These are phyloP conservation scores for Leptocoma aspasia DNA, from an alignment of 2,113 vertebrate species.

Conservation along the genomic window DNA sequence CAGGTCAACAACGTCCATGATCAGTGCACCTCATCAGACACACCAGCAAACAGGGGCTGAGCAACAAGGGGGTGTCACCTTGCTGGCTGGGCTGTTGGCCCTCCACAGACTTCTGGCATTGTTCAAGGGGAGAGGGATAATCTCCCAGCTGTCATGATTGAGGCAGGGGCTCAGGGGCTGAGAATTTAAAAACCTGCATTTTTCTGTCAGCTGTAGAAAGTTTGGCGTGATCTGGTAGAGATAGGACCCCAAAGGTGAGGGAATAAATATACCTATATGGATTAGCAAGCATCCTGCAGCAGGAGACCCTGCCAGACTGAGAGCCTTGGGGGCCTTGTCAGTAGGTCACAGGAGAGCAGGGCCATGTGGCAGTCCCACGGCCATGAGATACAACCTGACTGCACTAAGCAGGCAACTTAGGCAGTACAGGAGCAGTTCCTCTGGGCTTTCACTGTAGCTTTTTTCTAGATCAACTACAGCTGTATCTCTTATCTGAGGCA, in stretches of 20 bases:
- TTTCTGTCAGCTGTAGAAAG: background rate
- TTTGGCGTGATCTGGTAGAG: background rate
- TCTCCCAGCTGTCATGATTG: background rate
- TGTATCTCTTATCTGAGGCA: background rate
- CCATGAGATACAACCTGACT: background rate
- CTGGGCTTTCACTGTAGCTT: background rate
- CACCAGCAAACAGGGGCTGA: background rate
- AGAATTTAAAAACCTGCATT: background rate
- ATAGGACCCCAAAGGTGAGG: background rate
- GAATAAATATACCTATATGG: background rate
- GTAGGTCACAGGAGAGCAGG: background rate
- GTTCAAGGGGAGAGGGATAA: background rate
- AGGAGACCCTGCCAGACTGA: background rate
- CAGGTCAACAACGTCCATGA: background rate
- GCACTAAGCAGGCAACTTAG: background rate
- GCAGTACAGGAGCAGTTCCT: background rate
- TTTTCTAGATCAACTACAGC: background rate
- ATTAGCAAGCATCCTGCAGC: background rate
- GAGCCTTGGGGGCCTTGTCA: background rate
- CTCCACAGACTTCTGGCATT: background rate
- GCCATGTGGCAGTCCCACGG: background rate
- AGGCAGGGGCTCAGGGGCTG: background rate
- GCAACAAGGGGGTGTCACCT: background rate
- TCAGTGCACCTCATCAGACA: background rate
- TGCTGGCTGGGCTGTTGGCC: background rate